phyloP scores from a whole-genome alignment of 2,797 vertebrate species.

The Enteromius afrohamiltoni region DNA sequence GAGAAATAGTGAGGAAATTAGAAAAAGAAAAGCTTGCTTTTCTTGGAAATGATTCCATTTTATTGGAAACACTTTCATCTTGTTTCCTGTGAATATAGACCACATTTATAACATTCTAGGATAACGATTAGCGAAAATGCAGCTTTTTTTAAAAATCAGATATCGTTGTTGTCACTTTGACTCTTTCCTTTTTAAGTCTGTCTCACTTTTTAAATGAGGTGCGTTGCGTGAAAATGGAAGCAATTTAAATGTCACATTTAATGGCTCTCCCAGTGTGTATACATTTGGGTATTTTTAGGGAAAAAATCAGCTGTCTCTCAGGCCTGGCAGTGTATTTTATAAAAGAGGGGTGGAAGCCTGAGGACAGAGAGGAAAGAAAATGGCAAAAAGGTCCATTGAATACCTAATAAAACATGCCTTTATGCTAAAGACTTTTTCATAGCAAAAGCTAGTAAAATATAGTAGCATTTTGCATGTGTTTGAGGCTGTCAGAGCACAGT shows the following conservation, averaged over 20 bases:
- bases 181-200: constrained; percentile 25
- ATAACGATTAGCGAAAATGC: constrained; percentile 23
- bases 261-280: constrained; percentile 52
- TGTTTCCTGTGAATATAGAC: constrained; percentile 30
- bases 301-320: constrained; percentile 56
- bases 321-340: constrained; percentile 40
- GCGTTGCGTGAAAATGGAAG: constrained; percentile 50
- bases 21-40: constrained; percentile 64
- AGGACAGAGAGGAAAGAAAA: neutral
- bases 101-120: constrained; percentile 31
- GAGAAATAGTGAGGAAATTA: constrained; percentile 64
- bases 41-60: neutral
- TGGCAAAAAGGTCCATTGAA: neutral
- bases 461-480: neutral
- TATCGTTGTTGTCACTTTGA: constrained; percentile 42
- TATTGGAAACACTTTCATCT: constrained; percentile 59
- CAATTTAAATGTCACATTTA: constrained; percentile 64
- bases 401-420: neutral
- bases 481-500: neutral
- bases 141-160: constrained; percentile 17
- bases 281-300: constrained; percentile 65
- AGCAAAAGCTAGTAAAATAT: neutral
- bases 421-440: neutral
- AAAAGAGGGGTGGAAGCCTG: constrained; percentile 1
- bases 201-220: constrained; percentile 48